Evolutionary conservation across 1,140 invertebrate species (phyloP), one percentile per base, ranked within the genome.

Genomic region (Drosophila pallidifrons): DNA sequence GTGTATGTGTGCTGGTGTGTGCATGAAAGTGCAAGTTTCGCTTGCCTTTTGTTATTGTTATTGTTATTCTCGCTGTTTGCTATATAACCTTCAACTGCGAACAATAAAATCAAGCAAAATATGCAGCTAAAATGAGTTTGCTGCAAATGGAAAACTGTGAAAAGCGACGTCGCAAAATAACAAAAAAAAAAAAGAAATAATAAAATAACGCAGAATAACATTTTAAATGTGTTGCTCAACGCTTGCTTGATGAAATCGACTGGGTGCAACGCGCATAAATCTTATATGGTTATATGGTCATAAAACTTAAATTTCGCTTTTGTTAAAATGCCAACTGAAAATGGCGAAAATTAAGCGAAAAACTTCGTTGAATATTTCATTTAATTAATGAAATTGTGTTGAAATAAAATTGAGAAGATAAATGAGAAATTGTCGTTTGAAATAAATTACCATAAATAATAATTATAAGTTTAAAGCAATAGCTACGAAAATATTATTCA

Each of bases 1-100:
- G 54, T 59, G 64, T 64, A 54, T 70, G 68, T 61, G 68, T 61
- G 52, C 25, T 73, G 16, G 54, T 72, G 78, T 72, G 78, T 77
- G 52, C 47, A 51, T 82, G 76, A 87, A 87, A 87, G 83, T 87
- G 83, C 82, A 87, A 88, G 82, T 87, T 87, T 79, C 20, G 47
- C 46, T 47, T 69, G 75, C 75, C 76, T 81, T 85, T 81, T 78
- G 82, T 75, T 15, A 41, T 63, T 77, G 43, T 63, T 41, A 25
- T 58, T 73, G 49, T 51, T 13, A 20, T 65, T 75, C 49, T 54
- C 41, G 30, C 13, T 72, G 70, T 32, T 52, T 61, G 28, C 46
- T 60, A 45, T 45, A 45, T 76, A 86, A 87, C 82, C 82, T 87
- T 87, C 79, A 82, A 60, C 58, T 55, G 71, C 74, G 67, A 83